Conservation (phyloP, 2,797 vertebrate genomes). For the Myotis daubentonii region DNA sequence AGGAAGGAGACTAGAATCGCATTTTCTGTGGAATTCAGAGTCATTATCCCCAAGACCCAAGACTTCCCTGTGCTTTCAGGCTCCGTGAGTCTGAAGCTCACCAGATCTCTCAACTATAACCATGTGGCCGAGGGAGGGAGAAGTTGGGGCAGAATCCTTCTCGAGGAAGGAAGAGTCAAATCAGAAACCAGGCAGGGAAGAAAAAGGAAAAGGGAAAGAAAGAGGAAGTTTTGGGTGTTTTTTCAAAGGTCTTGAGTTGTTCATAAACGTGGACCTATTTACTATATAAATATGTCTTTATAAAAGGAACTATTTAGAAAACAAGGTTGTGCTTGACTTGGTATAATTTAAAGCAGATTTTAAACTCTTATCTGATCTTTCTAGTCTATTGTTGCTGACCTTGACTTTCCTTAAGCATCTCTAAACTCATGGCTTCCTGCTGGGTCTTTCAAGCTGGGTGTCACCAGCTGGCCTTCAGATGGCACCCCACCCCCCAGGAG, state of each 20-base stretch:
- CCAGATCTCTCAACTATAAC: rapidly evolving
- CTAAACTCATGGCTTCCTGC: background rate
- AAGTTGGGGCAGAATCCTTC: background rate
- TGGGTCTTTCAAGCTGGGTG: background rate
- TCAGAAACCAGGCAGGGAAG: rapidly evolving
- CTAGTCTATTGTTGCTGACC: background rate
- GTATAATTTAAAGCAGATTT: background rate
- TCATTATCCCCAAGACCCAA: background rate
- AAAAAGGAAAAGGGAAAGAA: background rate
- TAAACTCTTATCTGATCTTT: background rate
- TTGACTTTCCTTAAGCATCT: background rate
- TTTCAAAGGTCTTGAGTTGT: slow-evolving; percentile 6
- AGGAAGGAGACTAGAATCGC: background rate
- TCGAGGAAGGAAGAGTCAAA: background rate
- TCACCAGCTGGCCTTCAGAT: background rate
- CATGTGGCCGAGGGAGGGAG: background rate
- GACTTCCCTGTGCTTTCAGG: background rate
- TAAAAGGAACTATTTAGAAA: slow-evolving; percentile 4
- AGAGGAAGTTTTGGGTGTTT: background rate
- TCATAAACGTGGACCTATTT: background rate
- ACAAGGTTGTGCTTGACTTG: background rate
- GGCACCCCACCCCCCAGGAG: too few species aligned
- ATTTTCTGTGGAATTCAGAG: background rate
- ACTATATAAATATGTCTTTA: background rate
- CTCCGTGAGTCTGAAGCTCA: background rate